These are phyloP conservation scores for Scelioninae gen. 1 DNA, from an alignment of 2,888 invertebrate genomes.

Conservation along the genomic window DNA sequence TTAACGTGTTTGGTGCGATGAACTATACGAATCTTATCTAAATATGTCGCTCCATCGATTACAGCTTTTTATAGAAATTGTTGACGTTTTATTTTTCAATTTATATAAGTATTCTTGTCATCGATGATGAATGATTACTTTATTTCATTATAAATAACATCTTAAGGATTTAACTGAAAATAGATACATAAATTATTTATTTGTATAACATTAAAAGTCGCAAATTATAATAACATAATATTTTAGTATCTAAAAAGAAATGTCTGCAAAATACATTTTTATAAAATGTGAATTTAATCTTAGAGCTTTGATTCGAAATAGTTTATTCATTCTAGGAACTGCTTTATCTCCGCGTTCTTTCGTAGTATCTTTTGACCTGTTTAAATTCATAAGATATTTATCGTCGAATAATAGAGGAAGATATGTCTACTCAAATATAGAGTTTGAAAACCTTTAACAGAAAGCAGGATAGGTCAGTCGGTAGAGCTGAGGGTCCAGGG, in stretches of 20 bases:
- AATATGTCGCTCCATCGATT: slow-evolving; percentile 35
- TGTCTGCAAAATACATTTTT: too few species aligned
- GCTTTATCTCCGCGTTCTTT: too few species aligned
- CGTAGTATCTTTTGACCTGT: too few species aligned
- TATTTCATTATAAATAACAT: slow-evolving; percentile 1
- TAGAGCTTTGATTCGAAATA: too few species aligned
- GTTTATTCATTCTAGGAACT: too few species aligned
- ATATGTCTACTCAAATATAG: background rate
- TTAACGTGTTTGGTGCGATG: slow-evolving; percentile 35
- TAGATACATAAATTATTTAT: too few species aligned
- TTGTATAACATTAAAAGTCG: too few species aligned
- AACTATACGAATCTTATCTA: slow-evolving; percentile 44
- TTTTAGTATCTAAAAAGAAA: too few species aligned
- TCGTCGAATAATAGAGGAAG: too few species aligned
- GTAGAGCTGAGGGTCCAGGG: slow-evolving; percentile 84
- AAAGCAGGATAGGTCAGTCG: slow-evolving; percentile 83
- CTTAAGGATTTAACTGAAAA: background rate
- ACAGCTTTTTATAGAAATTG: slow-evolving; percentile 28
- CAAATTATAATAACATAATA: too few species aligned
- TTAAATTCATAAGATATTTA: too few species aligned
- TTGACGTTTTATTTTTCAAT: slow-evolving; percentile 21
- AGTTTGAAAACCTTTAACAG: background rate
- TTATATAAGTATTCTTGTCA: background rate
- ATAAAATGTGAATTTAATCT: too few species aligned
- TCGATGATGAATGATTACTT: slow-evolving; percentile 4